A percentile compares a stretch with the other conserved stretches of the same genome.
Evolutionary conservation across 1,140 invertebrate species (phyloP).

Genomic region (Drosophila orena): DNA sequence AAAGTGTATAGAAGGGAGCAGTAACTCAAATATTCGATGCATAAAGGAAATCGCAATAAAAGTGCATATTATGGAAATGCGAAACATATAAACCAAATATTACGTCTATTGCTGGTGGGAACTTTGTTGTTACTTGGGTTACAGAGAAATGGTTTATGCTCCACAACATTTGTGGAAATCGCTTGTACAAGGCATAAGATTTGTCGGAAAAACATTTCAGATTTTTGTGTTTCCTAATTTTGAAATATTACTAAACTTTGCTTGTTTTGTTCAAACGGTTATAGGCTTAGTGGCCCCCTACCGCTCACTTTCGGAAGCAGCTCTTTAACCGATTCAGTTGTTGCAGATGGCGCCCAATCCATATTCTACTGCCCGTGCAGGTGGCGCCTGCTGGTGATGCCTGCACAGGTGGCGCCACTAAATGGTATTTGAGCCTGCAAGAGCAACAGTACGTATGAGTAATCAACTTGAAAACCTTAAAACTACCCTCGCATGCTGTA

Average conservation of each 20-base stretch:
- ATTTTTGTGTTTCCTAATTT: too few relatives aligned
- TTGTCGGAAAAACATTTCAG: too few relatives aligned
- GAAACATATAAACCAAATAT: conserved; percentile 14
- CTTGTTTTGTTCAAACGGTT: not conserved
- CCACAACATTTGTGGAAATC: too few relatives aligned
- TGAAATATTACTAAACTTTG: too few relatives aligned
- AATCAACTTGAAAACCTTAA: not conserved
- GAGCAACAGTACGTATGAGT: not conserved
- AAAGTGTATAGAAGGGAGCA: conserved; percentile 35
- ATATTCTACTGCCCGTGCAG: too few relatives aligned
- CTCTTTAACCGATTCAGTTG: not conserved
- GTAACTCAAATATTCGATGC: conserved; percentile 48
- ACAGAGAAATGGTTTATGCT: too few relatives aligned
- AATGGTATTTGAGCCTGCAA: not conserved
- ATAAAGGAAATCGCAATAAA: conserved; percentile 48
- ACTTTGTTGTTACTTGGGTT: too few relatives aligned
- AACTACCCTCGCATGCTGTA: not conserved
- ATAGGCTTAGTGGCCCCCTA: not conserved
- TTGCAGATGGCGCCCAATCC: not conserved
- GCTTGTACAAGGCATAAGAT: too few relatives aligned
- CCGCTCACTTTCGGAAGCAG: not conserved
- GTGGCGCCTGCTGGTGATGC: not conserved
- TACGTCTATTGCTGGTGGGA: not conserved
- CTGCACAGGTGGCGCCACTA: not conserved
- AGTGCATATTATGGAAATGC: conserved; percentile 52